Evolutionary conservation across 2,113 vertebrate species (phyloP), one percentile per base, ranked within the genome.

Genomic region (Albula goreensis): DNA sequence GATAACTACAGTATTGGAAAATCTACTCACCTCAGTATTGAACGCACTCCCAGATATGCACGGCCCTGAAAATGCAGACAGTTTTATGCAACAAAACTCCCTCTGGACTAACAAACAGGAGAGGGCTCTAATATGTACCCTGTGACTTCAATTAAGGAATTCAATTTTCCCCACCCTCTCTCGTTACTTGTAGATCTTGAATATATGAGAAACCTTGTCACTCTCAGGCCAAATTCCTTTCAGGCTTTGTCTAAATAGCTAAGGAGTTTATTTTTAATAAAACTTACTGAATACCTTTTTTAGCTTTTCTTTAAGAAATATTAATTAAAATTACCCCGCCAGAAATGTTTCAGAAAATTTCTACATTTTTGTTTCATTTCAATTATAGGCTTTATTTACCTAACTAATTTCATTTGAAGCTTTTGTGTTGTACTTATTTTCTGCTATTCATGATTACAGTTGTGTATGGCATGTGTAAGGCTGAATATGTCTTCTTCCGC

Each of bases 81-180:
- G 85, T 89, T 86, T 87, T 86, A 70, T 49, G 25, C 78, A 80
- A 89, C 84, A 89, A 74, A 85, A 82, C 86, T 80, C 79, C 87
- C 86, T 74, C 41, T 66, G 85, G 85, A 41, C 86, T 57, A 89
- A 84, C 88, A 88, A 89, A 85, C 86, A 84, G 91, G 85, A 74
- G 80, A 87, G 85, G 85, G 70, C 87, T 50, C 0, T 94, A 94
- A 95, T 94, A 80, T 53, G 86, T 60, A 90, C 80, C 86, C 57
- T 84, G 91, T 95, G 95, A 95, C 90, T 94, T 90, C 89, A 94
- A 93, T 95, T 93, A 93, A 91, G 86, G 52, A 91, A 91, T 90
- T 93, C 2, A 83, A 88, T 87, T 89, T 87, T 82, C 85, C 84
- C 5, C 84, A 82, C 57, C 57, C 57, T 60, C 12, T 60, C 17